These are phyloP conservation scores for Megastigmus dorsalis DNA, from an alignment of 2,888 invertebrate genomes.

Conservation along the genomic window DNA sequence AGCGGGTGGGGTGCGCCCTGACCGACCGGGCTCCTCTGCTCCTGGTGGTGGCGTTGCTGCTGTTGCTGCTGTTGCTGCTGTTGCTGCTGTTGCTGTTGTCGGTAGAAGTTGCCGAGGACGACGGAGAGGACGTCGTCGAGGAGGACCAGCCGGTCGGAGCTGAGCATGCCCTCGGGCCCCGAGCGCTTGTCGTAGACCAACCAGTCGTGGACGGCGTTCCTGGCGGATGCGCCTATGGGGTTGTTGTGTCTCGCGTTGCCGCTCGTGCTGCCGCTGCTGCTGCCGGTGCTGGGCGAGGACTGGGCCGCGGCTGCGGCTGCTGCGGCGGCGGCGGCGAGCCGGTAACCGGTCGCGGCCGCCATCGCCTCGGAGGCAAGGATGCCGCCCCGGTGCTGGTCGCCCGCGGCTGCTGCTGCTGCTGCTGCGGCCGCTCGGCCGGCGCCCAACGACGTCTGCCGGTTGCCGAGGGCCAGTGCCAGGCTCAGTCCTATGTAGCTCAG, in stretches of 20 bases:
- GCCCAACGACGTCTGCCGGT: slow-evolving; percentile 64
- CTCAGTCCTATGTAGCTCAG: slow-evolving; percentile 71
- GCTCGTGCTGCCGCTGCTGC: too few relatives aligned
- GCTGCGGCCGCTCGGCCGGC: slow-evolving; percentile 56
- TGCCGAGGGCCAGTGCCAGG: slow-evolving; percentile 68
- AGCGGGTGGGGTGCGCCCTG: background rate
- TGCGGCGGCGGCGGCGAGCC: background rate
- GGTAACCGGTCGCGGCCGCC: background rate
- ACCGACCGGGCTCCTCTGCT: background rate
- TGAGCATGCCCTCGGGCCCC: slow-evolving; percentile 1
- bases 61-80: background rate
- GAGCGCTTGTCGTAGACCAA: slow-evolving; percentile 60
- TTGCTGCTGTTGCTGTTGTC: slow-evolving; percentile 19
- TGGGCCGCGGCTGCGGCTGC: background rate
- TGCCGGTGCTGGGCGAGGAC: background rate
- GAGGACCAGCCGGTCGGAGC: slow-evolving; percentile 25
- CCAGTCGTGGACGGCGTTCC: slow-evolving; percentile 64
- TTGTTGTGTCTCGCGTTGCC: slow-evolving; percentile 47
- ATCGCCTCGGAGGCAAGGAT: background rate
- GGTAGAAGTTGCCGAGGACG: slow-evolving; percentile 71
- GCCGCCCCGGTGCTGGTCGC: background rate
- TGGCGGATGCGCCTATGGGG: too few relatives aligned
- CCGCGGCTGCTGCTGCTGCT: background rate
- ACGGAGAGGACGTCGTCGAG: slow-evolving; percentile 63
- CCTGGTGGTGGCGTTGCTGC: background rate